Conservation (phyloP, 2,888 invertebrate species). For the Eupithecia abbreviata region DNA sequence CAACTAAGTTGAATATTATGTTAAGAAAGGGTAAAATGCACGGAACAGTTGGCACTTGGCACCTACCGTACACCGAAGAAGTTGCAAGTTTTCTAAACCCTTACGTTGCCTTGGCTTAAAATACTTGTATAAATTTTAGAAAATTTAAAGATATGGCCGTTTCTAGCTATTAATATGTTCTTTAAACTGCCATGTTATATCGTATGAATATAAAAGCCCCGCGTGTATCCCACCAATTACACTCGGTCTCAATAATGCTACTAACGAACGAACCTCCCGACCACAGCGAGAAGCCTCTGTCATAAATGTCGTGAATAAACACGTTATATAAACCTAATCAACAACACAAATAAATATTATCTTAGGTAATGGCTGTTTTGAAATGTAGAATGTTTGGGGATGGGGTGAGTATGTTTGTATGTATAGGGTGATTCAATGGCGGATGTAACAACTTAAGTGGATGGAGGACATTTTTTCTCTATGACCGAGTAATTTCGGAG, state of each 20-base stretch:
- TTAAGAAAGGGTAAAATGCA: no score
- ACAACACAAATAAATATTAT: slow-evolving; percentile 25
- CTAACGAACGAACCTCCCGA: slow-evolving; percentile 71
- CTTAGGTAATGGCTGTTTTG: slow-evolving; percentile 15
- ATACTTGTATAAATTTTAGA: not conserved
- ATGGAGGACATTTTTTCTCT: not conserved
- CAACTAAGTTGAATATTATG: no score
- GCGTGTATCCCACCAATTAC: slow-evolving; percentile 71
- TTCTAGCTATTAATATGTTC: not conserved
- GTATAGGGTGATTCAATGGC: not conserved
- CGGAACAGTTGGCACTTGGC: no score
- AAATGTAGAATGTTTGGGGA: slow-evolving; percentile 8
- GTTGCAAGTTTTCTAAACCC: no score
- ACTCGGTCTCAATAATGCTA: slow-evolving; percentile 71
- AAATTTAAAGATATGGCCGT: not conserved
- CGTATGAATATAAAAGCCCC: slow-evolving; percentile 55
- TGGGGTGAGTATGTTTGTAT: slow-evolving; percentile 10
- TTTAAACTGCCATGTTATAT: slow-evolving; percentile 30
- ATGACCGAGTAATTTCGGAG: no score
- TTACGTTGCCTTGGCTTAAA: not conserved
- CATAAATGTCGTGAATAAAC: slow-evolving; percentile 28
- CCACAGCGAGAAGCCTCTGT: slow-evolving; percentile 43
- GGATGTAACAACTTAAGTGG: not conserved
- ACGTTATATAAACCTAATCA: slow-evolving; percentile 18
- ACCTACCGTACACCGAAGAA: no score